These are phyloP conservation scores for Parasteatoda tepidariorum DNA, from an alignment of 1,140 invertebrate genomes.

Conservation along the genomic window DNA sequence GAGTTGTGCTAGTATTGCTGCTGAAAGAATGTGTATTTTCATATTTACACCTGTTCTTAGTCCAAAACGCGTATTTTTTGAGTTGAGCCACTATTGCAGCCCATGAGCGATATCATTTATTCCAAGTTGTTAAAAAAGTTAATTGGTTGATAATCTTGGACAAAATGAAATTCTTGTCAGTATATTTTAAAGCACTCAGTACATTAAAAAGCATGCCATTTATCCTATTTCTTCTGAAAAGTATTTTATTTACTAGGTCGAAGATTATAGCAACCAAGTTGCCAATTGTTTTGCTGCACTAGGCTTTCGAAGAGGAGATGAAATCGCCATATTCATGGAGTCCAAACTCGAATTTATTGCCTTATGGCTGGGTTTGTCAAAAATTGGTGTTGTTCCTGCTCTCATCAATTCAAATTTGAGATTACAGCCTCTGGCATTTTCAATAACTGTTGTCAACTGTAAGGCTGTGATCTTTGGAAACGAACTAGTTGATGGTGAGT, in stretches of 20 bases:
- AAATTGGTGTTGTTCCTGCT: constrained; percentile 67
- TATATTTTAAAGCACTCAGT: background rate
- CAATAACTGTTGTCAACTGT: constrained; percentile 65
- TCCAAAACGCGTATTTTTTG: no score
- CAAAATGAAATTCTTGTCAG: background rate
- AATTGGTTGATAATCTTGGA: background rate
- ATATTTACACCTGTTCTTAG: no score
- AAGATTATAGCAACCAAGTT: constrained; percentile 81
- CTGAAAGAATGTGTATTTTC: no score
- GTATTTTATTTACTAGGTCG: constrained; percentile 68
- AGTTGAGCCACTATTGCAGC: background rate
- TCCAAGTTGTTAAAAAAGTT: background rate
- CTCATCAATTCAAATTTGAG: constrained; percentile 66
- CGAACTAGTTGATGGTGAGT: constrained; percentile 65
- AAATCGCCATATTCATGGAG: constrained; percentile 87
- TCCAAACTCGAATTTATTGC: constrained; percentile 83
- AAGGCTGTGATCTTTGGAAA: constrained; percentile 65
- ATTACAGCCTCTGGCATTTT: constrained; percentile 65
- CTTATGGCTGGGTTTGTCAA: constrained; percentile 85
- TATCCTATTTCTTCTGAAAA: background rate
- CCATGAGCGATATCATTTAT: background rate
- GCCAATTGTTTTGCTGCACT: constrained; percentile 80
- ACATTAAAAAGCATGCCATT: background rate
- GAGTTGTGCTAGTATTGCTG: no score
- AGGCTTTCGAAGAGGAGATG: constrained; percentile 79